These are phyloP conservation scores for Hippasteria phrygiana DNA, from an alignment of 53 echinoderm and acorn worm genomes.

Conservation along the genomic window DNA sequence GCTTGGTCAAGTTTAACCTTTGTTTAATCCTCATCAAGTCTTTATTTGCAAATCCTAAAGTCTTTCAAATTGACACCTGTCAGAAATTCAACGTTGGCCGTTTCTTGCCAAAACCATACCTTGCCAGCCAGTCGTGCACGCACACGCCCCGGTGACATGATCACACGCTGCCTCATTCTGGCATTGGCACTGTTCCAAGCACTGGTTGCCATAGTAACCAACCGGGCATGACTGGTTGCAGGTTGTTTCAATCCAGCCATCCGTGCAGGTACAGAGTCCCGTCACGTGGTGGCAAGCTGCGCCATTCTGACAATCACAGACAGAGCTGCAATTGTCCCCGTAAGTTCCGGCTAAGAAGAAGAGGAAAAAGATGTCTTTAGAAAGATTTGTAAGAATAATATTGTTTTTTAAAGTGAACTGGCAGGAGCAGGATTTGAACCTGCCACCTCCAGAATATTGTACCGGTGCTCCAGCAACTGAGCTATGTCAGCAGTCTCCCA, in stretches of 20 bases:
- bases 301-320: constrained; percentile 72
- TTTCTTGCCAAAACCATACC: constrained; percentile 11
- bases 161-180: constrained; percentile 72
- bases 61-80: too few species aligned
- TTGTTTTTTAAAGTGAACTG: too few species aligned
- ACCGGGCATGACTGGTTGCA: constrained; percentile 64
- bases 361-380: background rate
- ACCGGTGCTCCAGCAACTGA: background rate
- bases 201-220: constrained; percentile 78
- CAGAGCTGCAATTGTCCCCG: constrained; percentile 63
- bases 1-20: too few species aligned
- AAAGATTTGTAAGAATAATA: too few species aligned
- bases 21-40: too few species aligned
- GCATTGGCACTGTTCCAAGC: constrained; percentile 59
- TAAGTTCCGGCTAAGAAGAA: constrained; percentile 31
- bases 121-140: constrained; percentile 61
- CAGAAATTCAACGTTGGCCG: too few species aligned
- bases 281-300: constrained; percentile 71
- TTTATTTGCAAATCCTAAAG: too few species aligned
- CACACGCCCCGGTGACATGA: constrained; percentile 63
- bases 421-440: too few species aligned
- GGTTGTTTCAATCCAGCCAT: constrained; percentile 72
- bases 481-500: background rate
- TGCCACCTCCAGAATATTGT: too few species aligned
- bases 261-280: constrained; percentile 74